Conservation (phyloP, 2,888 invertebrate genomes). For the Bimastos eiseni region DNA sequence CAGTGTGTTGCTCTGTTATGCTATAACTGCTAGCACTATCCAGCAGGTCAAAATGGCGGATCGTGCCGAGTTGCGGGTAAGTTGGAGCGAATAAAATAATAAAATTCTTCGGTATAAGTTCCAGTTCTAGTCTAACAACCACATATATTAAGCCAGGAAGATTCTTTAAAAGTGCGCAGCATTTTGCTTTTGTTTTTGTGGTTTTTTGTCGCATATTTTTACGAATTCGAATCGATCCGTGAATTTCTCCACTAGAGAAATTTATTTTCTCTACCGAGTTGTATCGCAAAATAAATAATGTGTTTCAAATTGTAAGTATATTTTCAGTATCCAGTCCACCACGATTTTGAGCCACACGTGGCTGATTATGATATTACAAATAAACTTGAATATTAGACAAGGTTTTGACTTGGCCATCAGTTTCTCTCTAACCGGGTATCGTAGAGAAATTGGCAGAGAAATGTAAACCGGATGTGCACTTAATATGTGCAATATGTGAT, state of each 20-base stretch:
- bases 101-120: background rate
- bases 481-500: background rate
- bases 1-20: background rate
- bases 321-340: background rate
- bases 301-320: background rate
- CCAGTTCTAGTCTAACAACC: background rate
- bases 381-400: background rate
- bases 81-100: background rate
- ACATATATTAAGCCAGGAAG: background rate
- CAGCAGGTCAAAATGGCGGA: conserved; percentile 22
- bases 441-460: background rate
- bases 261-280: background rate
- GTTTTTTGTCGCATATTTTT: background rate
- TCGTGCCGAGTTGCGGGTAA: conserved; percentile 24
- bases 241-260: conserved; percentile 23
- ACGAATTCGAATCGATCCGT: conserved; percentile 14
- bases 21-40: background rate
- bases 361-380: background rate
- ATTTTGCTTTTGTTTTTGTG: background rate
- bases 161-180: background rate
- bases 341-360: background rate
- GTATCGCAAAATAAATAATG: background rate
- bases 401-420: background rate
- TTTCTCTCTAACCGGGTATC: background rate
- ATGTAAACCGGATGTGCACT: background rate